Evolutionary conservation across 2,113 vertebrate species (phyloP), one percentile per base, ranked within the genome.

Genomic region (Actenoides hombroni): DNA sequence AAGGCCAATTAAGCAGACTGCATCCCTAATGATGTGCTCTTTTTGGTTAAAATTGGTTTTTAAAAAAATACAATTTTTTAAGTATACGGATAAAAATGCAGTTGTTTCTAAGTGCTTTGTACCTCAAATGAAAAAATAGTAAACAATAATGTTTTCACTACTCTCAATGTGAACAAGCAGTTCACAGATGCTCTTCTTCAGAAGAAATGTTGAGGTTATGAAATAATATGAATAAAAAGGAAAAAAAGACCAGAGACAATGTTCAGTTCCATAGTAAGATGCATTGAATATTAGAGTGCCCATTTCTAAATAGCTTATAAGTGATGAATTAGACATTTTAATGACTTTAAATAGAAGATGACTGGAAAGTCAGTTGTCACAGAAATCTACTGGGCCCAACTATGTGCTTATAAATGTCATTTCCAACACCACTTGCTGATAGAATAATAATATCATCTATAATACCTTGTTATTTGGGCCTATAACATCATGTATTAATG

Each of bases 321-420:
- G 31, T 69, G 51, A 90, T 56, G 39, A 75, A 75, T 57, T 70
- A 88, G 56, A 71, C 8, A 63, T 86, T 88, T 94, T 83, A 86
- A 74, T 77, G 19, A 39, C 19, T 67, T 70, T 59, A 77, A 78
- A 42, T 48, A 83, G 31, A 60, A 94, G 71, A 84, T 24, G 28
- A 61, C 16, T 64, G 28, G 35, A 67, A 93, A 94, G 31, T n/a
- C 56, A 44, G 56, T 78, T 88, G 56, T 75, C 65, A 81, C 73
- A 84, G 39, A 93, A 67, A 75, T 16, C 9, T 37, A 71, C 24
- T n/a, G 39, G 20, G 44, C 48, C 33, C 51, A 88, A n/a, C 20
- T 64, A 4, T 46, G 40, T 81, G n/a, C 20, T 94, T 92, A 71
- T 59, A 80, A 83, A 86, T 59, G 26, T 61, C 59, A 95, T 88